These are phyloP conservation scores for Cephalophus harveyi DNA, from an alignment of 2,113 vertebrate species.

Conservation along the genomic window DNA sequence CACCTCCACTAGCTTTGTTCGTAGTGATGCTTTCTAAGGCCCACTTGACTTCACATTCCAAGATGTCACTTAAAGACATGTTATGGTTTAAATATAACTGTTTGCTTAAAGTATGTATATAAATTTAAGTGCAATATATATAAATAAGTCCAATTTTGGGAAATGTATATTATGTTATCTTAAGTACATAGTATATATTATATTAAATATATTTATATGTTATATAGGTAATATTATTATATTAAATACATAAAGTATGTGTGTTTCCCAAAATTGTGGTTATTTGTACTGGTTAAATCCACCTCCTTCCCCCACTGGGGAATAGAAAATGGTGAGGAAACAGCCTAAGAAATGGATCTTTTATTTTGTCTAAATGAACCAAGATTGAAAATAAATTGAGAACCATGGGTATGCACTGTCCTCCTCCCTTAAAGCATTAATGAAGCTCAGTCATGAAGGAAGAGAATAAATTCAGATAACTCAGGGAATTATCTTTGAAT, in stretches of 20 bases:
- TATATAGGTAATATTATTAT: background rate
- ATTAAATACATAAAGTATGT: background rate
- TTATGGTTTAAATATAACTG: background rate
- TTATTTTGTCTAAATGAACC: background rate
- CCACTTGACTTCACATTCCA: too few relatives aligned
- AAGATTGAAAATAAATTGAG: background rate
- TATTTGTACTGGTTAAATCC: background rate
- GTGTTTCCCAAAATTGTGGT: background rate
- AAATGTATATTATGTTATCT: background rate
- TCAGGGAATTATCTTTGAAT: background rate
- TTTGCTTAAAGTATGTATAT: background rate
- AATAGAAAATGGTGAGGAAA: background rate
- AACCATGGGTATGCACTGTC: fast-evolving
- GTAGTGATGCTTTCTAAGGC: too few relatives aligned
- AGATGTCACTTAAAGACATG: background rate
- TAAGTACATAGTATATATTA: background rate
- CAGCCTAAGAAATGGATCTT: background rate
- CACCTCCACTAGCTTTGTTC: too few relatives aligned
- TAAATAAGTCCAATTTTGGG: background rate
- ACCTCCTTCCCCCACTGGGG: fast-evolving
- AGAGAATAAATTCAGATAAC: too few relatives aligned
- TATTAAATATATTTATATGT: background rate
- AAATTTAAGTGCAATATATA: background rate
- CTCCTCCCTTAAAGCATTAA: fast-evolving
- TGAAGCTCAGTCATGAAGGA: background rate